Evolutionary conservation across 2,113 vertebrate species (phyloP), one percentile per base, ranked within the genome.

Genomic region (Pelobates fuscus): DNA sequence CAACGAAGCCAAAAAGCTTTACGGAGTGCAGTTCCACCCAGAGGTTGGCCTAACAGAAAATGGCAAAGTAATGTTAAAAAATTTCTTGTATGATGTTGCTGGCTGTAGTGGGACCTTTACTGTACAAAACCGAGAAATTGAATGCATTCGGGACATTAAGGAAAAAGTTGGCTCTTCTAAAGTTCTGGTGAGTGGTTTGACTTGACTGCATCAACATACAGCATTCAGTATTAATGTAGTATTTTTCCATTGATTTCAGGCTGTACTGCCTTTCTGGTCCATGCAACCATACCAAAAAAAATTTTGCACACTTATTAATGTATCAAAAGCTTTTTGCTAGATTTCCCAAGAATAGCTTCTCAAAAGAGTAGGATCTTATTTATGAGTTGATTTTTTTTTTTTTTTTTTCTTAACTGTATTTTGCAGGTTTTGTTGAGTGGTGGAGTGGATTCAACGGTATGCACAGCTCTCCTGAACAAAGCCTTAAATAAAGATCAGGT

Each of bases 1-100:
- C 61, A 98, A 99, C 0, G 97, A 99, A 78, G 95, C 96, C 44
- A 99, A 99, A 83, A 99, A 99, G 29, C 88, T 99, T 20, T 99
- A 97, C 0, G 97, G 97, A 52, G 96, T 91, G 0, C 97, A 99
- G 82, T 99, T 99, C 86, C 97, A 99, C 78, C 97, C 97, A 0
- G 97, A 99, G 84, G 97, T 99, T 3, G 96, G 98, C 84, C 90
- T 99, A 27, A 99, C 97, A 0, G 95, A 96, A 85, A 91, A 94
- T 14, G 97, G 97, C 24, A 96, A 92, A 81, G 90, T 94, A 76
- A 98, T 99, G 89, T 87, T 99, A 85, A 93, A 94, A 70, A 99
- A 96, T 66, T 99, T 99, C 32, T 88, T 99, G 11, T 99, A 96
- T 17, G 97, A 99, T 20, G 94, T 99, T 0, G 96, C 96, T 7